Percentiles rank a stretch among this genome's conserved stretches.
Conservation (phyloP, 2,113 vertebrate species). For the Epinephelus lanceolatus region DNA sequence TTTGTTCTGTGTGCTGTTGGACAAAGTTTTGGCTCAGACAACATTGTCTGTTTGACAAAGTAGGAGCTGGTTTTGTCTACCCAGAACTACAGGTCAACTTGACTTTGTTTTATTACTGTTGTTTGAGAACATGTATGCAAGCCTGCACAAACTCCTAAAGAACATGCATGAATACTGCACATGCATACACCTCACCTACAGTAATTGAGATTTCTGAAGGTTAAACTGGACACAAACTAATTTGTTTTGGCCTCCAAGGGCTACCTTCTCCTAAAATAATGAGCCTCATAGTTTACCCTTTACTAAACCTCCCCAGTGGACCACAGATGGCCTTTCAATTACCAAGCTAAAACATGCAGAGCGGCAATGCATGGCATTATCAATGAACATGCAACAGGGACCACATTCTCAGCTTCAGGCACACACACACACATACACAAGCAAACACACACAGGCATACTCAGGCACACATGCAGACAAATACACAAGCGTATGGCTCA, state of each 20-base stretch:
- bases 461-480: constrained; percentile 24
- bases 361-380: constrained; percentile 77
- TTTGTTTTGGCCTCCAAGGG: constrained; percentile 73
- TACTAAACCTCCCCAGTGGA: constrained; percentile 76
- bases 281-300: constrained; percentile 77
- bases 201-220: constrained; percentile 79
- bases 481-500: constrained; percentile 12
- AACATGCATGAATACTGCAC: constrained; percentile 51
- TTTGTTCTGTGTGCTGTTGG: constrained; percentile 43
- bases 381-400: constrained; percentile 66
- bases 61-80: constrained; percentile 28
- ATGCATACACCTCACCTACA: constrained; percentile 45
- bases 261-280: constrained; percentile 74
- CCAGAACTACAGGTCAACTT: constrained; percentile 39
- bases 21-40: constrained; percentile 46
- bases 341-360: constrained; percentile 75
- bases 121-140: constrained; percentile 41
- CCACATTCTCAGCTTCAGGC: constrained; percentile 39
- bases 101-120: constrained; percentile 60
- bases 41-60: constrained; percentile 57
- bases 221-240: constrained; percentile 82
- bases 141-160: constrained; percentile 40
- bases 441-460: constrained; percentile 2
- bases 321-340: constrained; percentile 81
- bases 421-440: background rate